Conservation (phyloP, 2,797 vertebrate species). For the Decapterus maruadsi region DNA sequence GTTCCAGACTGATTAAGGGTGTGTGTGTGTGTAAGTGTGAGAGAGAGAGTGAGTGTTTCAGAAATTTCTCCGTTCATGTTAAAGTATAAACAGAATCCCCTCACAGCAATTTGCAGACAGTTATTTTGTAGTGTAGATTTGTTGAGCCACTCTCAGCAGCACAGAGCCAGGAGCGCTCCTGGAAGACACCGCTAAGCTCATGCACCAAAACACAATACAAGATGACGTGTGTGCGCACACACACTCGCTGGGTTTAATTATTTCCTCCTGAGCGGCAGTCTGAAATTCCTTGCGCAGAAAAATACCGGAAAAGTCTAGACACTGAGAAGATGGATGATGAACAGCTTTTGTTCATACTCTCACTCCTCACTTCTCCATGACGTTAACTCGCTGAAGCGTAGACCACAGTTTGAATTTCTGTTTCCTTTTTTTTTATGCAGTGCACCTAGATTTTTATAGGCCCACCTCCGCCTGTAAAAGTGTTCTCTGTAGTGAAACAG, state of each 20-base stretch:
- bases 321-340: constrained; percentile 47
- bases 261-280: constrained; percentile 62
- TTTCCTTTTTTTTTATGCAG: constrained; percentile 60
- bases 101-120: constrained; percentile 46
- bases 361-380: neutral
- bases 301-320: constrained; percentile 49
- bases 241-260: constrained; percentile 71
- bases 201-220: constrained; percentile 48
- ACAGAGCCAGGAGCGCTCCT: constrained; percentile 51
- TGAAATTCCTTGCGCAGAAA: constrained; percentile 62
- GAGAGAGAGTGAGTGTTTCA: constrained; percentile 22
- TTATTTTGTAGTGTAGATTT: constrained; percentile 36
- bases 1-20: constrained; percentile 68
- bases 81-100: constrained; percentile 64
- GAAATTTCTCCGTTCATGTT: constrained; percentile 47
- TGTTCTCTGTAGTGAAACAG: constrained; percentile 47
- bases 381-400: constrained; percentile 26
- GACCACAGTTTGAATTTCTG: constrained; percentile 48
- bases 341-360: constrained; percentile 17
- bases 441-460: constrained; percentile 61
- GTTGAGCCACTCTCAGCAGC: constrained; percentile 41
- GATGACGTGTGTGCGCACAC: constrained; percentile 19
- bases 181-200: constrained; percentile 54
- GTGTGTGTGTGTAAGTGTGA: constrained; percentile 16
- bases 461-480: constrained; percentile 63